Evolutionary conservation across 1,140 invertebrate species (phyloP).

Genomic region (Calliopsis andreniformis): DNA sequence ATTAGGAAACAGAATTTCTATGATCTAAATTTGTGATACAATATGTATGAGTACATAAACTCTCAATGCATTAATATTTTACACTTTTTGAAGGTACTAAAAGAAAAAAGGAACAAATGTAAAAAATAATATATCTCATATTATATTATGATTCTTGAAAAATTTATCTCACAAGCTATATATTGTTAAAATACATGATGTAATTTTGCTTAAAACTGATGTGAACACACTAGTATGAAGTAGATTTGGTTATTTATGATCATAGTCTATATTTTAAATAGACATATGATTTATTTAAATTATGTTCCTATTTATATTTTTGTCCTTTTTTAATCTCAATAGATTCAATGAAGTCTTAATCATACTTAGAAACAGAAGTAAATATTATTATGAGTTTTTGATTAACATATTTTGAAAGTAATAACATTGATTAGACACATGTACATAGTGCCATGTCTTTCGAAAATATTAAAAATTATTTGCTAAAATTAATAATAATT

Average conservation of each 20-base stretch:
- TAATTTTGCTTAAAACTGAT: constrained; percentile 36
- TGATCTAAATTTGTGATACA: constrained; percentile 60
- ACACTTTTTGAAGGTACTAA: constrained; percentile 40
- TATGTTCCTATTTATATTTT: constrained; percentile 56
- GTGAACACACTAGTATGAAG: constrained; percentile 39
- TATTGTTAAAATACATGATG: constrained; percentile 18
- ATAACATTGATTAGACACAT: constrained; percentile 44
- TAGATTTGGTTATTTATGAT: constrained; percentile 29
- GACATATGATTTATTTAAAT: constrained; percentile 51
- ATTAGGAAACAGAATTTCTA: constrained; percentile 45
- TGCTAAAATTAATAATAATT: constrained; percentile 29
- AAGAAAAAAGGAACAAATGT: constrained; percentile 27
- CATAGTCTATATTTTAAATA: constrained; percentile 36
- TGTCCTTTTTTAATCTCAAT: constrained; percentile 32
- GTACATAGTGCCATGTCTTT: constrained; percentile 62
- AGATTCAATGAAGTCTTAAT: constrained; percentile 34
- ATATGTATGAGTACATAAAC: constrained; percentile 39
- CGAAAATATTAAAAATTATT: constrained; percentile 34
- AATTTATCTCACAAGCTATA: constrained; percentile 25
- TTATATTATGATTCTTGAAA: constrained; percentile 31
- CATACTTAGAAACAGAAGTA: not conserved
- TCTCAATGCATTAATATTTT: constrained; percentile 45
- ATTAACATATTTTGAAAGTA: constrained; percentile 29
- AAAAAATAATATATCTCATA: constrained; percentile 31
- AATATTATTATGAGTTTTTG: constrained; percentile 21